Conservation (phyloP, 2,797 vertebrate species). For the Gymnodraco acuticeps region DNA sequence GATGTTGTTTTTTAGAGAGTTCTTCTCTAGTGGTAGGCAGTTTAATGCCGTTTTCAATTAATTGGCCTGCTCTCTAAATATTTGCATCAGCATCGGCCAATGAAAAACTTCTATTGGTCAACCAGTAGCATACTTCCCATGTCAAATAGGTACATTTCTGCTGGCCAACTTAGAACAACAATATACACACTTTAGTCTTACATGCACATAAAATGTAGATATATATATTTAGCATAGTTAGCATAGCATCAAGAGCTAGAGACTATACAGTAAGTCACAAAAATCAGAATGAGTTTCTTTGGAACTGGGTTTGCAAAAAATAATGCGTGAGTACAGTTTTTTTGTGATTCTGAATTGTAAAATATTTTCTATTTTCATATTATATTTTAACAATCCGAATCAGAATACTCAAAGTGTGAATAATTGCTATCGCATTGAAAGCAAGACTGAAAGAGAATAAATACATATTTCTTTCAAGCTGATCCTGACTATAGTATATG, state of each 20-base stretch:
- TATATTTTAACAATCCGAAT: not conserved
- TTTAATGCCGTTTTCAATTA: too few relatives aligned
- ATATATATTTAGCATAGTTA: conserved; percentile 39
- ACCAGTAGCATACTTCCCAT: conserved; percentile 25
- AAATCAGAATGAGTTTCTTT: conserved; percentile 40
- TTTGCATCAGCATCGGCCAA: too few relatives aligned
- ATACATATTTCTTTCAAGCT: conserved; percentile 18
- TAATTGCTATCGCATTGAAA: not conserved
- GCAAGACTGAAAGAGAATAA: not conserved
- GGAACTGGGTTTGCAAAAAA: conserved; percentile 33
- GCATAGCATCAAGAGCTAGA: conserved; percentile 40
- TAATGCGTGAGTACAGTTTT: conserved; percentile 2
- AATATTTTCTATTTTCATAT: not conserved
- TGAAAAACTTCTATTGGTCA: too few relatives aligned
- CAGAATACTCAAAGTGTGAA: conserved; percentile 4
- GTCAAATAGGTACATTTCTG: conserved; percentile 25
- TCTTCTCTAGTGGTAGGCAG: not conserved
- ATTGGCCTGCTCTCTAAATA: too few relatives aligned
- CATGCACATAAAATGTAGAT: conserved; percentile 56
- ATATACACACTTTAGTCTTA: conserved; percentile 37
- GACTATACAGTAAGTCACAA: conserved; percentile 22
- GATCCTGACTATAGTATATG: conserved; percentile 17
- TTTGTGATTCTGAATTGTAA: not conserved
- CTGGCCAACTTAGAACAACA: conserved; percentile 25
- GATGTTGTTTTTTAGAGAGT: not conserved